Percentiles rank a stretch among this genome's conserved stretches.
Evolutionary conservation across 1,140 invertebrate genomes (phyloP).

Genomic region (Subanguina moxae): DNA sequence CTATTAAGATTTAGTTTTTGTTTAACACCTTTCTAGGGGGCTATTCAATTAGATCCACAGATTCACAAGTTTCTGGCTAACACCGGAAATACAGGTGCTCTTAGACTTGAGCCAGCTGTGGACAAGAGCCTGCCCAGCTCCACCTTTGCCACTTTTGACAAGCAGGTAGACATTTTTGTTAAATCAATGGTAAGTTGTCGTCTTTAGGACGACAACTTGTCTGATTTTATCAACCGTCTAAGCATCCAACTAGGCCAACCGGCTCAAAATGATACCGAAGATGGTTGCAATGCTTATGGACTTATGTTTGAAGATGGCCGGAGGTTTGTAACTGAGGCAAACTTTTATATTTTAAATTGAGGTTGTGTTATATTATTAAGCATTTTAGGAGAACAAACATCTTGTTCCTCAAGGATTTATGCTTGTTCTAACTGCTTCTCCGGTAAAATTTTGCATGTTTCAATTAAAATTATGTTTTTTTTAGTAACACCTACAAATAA

Average conservation of each 20-base stretch:
- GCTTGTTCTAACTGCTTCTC: conserved; percentile 44
- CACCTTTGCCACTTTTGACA: conserved; percentile 40
- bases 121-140: conserved; percentile 17
- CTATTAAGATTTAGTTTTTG: no score
- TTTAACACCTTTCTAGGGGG: conserved; percentile 21
- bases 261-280: neutral
- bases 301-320: conserved; percentile 44
- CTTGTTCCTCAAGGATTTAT: conserved; percentile 43
- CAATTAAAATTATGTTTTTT: no score
- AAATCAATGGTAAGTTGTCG: conserved; percentile 6
- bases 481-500: no score
- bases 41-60: conserved; percentile 35
- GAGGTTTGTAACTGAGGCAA: conserved; percentile 36
- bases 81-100: neutral
- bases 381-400: conserved; percentile 32
- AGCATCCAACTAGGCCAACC: conserved; percentile 27
- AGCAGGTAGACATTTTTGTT: conserved; percentile 25
- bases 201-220: conserved; percentile 33
- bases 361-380: no score
- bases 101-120: neutral
- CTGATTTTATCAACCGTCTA: conserved; percentile 31
- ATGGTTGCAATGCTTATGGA: conserved; percentile 19
- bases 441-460: no score
- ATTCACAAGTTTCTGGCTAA: conserved; percentile 20
- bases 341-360: neutral